Percentiles rank a stretch among this genome's conserved stretches.
Conservation (phyloP, 2,888 invertebrate species). For the Brachyptera risi region DNA sequence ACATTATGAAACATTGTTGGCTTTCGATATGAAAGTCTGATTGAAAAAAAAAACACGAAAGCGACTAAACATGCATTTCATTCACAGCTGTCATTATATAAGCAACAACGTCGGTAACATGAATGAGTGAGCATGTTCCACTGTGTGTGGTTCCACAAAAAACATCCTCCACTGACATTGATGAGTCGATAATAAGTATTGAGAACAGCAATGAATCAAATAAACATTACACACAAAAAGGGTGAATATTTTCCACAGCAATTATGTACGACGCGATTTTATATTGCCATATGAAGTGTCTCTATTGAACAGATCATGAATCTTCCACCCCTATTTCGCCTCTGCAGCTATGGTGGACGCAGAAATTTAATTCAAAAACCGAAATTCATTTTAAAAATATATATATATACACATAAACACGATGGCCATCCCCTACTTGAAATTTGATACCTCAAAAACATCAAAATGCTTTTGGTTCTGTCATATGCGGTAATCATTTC, state of each 20-base stretch:
- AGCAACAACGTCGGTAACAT: too few species aligned
- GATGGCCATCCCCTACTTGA: too few species aligned
- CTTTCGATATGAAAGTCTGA: too few species aligned
- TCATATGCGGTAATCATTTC: not conserved
- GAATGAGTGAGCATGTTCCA: too few species aligned
- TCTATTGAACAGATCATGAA: not conserved
- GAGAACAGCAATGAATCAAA: constrained; percentile 14
- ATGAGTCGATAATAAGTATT: constrained; percentile 2
- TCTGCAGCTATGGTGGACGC: too few species aligned
- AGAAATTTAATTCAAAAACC: too few species aligned
- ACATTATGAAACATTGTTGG: too few species aligned
- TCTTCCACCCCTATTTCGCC: too few species aligned
- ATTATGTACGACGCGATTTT: not conserved
- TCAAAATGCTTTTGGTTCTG: constrained; percentile 6
- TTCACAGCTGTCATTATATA: too few species aligned
- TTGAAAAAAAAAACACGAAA: not conserved
- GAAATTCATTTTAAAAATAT: too few species aligned
- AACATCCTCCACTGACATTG: not conserved
- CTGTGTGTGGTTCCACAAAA: not conserved
- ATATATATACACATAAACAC: too few species aligned
- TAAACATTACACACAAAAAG: not conserved
- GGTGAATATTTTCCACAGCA: constrained; percentile 20
- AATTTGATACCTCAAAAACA: constrained; percentile 5
- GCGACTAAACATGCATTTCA: not conserved
- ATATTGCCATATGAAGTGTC: not conserved